These are phyloP conservation scores for Sphecodes monilicornis DNA, from an alignment of 2,888 invertebrate genomes.

Conservation along the genomic window DNA sequence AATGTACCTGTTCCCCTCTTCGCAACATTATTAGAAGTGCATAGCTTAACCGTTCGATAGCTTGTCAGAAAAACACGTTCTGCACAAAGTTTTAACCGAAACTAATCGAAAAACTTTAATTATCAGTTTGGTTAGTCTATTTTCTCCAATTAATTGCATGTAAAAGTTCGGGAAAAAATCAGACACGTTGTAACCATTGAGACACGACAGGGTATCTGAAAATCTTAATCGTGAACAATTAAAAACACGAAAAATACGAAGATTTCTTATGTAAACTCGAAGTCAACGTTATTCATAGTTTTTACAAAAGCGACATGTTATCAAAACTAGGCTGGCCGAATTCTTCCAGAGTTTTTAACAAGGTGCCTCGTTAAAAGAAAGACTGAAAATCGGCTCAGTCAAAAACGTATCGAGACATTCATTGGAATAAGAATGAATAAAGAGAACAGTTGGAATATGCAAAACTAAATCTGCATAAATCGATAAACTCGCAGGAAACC, in stretches of 20 bases:
- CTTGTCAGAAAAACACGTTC: not conserved
- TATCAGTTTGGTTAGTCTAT: not conserved
- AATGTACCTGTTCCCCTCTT: not conserved
- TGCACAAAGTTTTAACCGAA: not conserved
- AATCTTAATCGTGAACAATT: not conserved
- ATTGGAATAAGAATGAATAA: not conserved
- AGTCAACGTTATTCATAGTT: not conserved
- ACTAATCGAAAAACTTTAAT: not conserved
- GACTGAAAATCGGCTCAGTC: not conserved
- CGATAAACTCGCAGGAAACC: not conserved
- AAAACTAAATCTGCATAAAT: conserved; percentile 5
- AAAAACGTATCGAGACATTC: not conserved
- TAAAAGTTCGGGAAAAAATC: not conserved
- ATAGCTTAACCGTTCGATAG: not conserved
- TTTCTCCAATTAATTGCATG: not conserved
- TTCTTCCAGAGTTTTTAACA: not conserved
- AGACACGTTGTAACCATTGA: not conserved
- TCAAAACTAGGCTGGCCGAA: not conserved
- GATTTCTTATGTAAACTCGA: not conserved
- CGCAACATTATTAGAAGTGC: not conserved
- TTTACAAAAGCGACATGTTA: not conserved
- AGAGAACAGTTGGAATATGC: not conserved
- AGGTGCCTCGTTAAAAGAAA: not conserved
- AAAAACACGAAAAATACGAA: not conserved
- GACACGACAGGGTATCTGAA: not conserved